phyloP scores from a whole-genome alignment of 2,888 invertebrate genomes.

The Ecliptopera silaceata region DNA sequence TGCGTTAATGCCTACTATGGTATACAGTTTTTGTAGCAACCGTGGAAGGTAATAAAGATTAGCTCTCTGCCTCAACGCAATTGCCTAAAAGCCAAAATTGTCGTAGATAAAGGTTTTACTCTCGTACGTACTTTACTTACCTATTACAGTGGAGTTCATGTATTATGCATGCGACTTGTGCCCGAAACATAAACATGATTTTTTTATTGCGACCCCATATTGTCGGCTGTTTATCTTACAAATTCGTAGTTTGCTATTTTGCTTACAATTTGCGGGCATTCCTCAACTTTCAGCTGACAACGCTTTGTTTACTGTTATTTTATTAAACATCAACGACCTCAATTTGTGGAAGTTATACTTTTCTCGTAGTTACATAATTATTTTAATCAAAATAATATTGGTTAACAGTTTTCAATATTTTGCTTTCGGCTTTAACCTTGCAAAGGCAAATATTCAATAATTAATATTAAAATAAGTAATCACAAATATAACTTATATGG shows the following conservation, averaged over 20 bases:
- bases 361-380: too few species aligned
- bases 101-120: slow-evolving; percentile 24
- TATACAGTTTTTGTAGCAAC: neutral
- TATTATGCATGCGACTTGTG: slow-evolving; percentile 33
- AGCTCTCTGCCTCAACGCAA: slow-evolving; percentile 1
- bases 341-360: too few species aligned
- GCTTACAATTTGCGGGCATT: slow-evolving; percentile 15
- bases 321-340: too few species aligned
- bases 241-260: slow-evolving; percentile 23
- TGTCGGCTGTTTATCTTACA: slow-evolving; percentile 32
- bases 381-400: too few species aligned
- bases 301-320: neutral
- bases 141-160: slow-evolving; percentile 30
- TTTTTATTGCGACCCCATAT: slow-evolving; percentile 39
- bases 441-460: too few species aligned
- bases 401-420: too few species aligned
- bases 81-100: slow-evolving; percentile 12
- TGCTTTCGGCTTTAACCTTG: too few species aligned
- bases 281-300: slow-evolving; percentile 4
- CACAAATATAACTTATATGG: too few species aligned
- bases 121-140: slow-evolving; percentile 17
- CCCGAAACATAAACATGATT: slow-evolving; percentile 38
- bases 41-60: neutral
- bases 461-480: too few species aligned
- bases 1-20: too few species aligned